These are phyloP conservation scores for Thalassarche chlororhynchos DNA, from an alignment of 2,113 vertebrate species.

Conservation along the genomic window DNA sequence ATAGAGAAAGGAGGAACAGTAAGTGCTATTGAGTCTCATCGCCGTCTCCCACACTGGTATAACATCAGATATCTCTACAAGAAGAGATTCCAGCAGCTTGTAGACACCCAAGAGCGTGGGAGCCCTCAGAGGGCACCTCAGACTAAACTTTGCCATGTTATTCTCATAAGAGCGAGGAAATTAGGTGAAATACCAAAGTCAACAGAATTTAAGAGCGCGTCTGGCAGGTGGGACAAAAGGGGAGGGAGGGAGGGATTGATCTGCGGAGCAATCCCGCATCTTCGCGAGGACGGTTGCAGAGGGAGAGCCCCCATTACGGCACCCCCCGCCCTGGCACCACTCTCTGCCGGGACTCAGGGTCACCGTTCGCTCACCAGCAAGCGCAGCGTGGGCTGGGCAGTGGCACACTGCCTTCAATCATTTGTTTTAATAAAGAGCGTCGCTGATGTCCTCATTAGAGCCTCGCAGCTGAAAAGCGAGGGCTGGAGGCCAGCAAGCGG, in stretches of 20 bases:
- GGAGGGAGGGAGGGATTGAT: not conserved
- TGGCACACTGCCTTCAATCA: not conserved
- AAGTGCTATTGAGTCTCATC: not conserved
- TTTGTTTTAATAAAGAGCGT: not conserved
- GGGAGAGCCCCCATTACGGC: accelerated
- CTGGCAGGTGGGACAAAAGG: not conserved
- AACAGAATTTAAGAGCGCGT: not conserved
- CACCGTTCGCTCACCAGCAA: accelerated
- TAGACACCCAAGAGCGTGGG: accelerated
- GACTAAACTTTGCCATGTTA: not conserved
- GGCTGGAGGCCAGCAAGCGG: not conserved
- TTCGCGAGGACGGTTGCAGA: accelerated
- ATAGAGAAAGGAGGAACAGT: not conserved
- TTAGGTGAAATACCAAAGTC: not conserved
- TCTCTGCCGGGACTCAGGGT: not conserved
- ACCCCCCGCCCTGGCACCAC: accelerated
- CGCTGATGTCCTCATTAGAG: not conserved
- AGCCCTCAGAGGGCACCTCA: not conserved
- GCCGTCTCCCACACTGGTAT: not conserved
- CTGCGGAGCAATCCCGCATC: not conserved
- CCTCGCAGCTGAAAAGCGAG: not conserved
- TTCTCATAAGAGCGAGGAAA: not conserved
- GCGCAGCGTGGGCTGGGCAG: accelerated
- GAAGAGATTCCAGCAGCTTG: not conserved
- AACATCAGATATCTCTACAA: not conserved